A percentile compares a stretch with the other conserved stretches of the same genome.
Evolutionary conservation across 2,888 invertebrate species (phyloP).

Genomic region (Xestia ashworthii): DNA sequence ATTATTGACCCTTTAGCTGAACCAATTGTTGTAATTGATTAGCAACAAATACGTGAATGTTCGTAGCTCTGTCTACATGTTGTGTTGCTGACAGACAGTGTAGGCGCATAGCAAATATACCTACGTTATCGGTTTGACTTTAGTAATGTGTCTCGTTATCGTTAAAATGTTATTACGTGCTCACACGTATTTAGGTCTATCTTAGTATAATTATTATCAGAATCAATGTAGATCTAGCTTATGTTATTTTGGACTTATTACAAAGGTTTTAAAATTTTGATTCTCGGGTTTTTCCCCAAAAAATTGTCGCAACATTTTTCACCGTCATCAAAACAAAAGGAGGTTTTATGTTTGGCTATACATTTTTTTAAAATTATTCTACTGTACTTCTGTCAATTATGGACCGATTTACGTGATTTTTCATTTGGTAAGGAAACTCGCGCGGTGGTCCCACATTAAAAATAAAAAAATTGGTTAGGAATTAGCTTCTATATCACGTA

Average conservation of each 20-base stretch:
- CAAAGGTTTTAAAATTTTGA: neutral
- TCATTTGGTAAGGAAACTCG: neutral
- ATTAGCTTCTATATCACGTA: neutral
- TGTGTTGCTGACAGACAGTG: constrained; percentile 55
- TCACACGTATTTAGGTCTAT: constrained; percentile 63
- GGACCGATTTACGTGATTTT: neutral
- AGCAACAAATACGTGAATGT: constrained; percentile 59
- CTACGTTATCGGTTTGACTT: constrained; percentile 83
- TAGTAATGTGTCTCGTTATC: constrained; percentile 79
- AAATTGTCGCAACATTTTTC: neutral
- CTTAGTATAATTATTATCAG: constrained; percentile 48
- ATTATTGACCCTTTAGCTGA: constrained; percentile 60
- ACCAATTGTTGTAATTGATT: constrained; percentile 28
- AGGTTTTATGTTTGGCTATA: too few relatives aligned
- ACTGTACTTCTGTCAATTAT: neutral
- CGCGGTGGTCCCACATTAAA: too few relatives aligned
- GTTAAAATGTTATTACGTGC: constrained; percentile 70
- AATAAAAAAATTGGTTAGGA: too few relatives aligned
- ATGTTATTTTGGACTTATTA: constrained; percentile 7
- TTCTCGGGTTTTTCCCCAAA: neutral
- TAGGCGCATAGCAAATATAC: constrained; percentile 63
- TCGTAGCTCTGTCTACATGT: constrained; percentile 54
- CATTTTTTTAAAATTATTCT: too few relatives aligned
- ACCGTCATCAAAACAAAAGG: too few relatives aligned
- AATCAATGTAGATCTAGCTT: constrained; percentile 46